A percentile compares a stretch with the other conserved stretches of the same genome.
These are phyloP conservation scores for Rambutsinella grinnellia DNA, from an alignment of 2,888 invertebrate genomes.

Conservation along the genomic window DNA sequence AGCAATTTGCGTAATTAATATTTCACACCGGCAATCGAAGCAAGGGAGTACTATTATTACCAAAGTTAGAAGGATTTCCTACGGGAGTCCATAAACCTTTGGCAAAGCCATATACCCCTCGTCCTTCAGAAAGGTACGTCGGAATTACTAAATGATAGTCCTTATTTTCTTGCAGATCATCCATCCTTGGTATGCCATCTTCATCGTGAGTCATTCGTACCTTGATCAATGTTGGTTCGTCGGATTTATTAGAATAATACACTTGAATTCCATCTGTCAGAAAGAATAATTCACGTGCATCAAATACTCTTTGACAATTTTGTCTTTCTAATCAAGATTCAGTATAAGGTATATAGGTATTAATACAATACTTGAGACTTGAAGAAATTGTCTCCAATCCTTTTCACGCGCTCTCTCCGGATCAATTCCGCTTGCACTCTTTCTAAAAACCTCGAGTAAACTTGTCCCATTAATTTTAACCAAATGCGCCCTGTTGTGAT, in stretches of 20 bases:
- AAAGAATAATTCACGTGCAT: too few relatives aligned
- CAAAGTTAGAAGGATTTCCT: not conserved
- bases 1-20: not conserved
- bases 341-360: too few relatives aligned
- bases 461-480: conserved; percentile 48
- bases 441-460: conserved; percentile 54
- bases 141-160: conserved; percentile 60
- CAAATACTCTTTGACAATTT: too few relatives aligned
- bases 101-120: conserved; percentile 49
- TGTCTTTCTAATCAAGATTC: too few relatives aligned
- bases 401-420: conserved; percentile 7
- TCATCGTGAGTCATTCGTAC: conserved; percentile 40
- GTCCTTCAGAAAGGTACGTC: conserved; percentile 49
- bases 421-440: conserved; percentile 49
- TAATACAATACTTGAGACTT: conserved; percentile 65
- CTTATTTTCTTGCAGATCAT: conserved; percentile 27
- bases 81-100: conserved; percentile 7
- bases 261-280: conserved; percentile 64
- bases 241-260: conserved; percentile 31
- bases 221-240: conserved; percentile 13
- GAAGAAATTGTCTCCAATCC: conserved; percentile 64
- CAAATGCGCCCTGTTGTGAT: conserved; percentile 58
- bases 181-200: conserved; percentile 32
- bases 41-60: not conserved
- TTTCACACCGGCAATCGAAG: not conserved